Evolutionary conservation across 2,113 vertebrate genomes (phyloP).

Genomic region (Cheilinus undulatus): DNA sequence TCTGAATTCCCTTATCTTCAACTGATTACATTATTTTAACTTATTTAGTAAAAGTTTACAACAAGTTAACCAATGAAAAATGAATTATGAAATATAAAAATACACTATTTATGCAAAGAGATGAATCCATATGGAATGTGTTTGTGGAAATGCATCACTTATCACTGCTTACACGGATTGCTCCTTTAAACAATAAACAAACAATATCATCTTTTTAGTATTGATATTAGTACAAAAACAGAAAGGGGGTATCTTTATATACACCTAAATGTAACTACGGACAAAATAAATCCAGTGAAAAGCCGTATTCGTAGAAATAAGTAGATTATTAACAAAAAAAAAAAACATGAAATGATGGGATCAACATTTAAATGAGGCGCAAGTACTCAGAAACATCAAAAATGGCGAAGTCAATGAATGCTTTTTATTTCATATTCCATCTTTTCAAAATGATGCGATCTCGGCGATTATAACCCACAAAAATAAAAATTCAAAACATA

Average conservation of each 20-base stretch:
- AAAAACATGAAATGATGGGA: background rate
- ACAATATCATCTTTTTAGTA: background rate
- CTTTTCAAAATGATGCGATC: background rate
- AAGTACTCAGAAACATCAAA: background rate
- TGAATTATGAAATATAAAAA: background rate
- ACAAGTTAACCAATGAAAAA: background rate
- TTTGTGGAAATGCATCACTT: slow-evolving; percentile 9
- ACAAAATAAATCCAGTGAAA: slow-evolving; percentile 4
- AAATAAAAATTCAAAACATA: background rate
- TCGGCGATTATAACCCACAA: background rate
- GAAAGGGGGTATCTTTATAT: background rate
- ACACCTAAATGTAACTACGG: background rate
- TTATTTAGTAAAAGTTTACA: slow-evolving; percentile 10
- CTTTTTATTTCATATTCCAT: background rate
- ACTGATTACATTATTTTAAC: background rate
- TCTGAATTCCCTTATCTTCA: background rate
- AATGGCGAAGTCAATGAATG: background rate
- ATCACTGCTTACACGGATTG: background rate
- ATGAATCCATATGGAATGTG: no score
- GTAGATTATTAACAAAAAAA: background rate
- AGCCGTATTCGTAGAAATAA: background rate
- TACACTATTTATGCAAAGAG: background rate
- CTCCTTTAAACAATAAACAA: no score
- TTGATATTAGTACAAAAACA: slow-evolving; percentile 8
- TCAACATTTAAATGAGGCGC: background rate